A percentile compares a stretch with the other conserved stretches of the same genome.
Conservation (phyloP, 2,113 vertebrate genomes). For the Saguinus imperator region DNA sequence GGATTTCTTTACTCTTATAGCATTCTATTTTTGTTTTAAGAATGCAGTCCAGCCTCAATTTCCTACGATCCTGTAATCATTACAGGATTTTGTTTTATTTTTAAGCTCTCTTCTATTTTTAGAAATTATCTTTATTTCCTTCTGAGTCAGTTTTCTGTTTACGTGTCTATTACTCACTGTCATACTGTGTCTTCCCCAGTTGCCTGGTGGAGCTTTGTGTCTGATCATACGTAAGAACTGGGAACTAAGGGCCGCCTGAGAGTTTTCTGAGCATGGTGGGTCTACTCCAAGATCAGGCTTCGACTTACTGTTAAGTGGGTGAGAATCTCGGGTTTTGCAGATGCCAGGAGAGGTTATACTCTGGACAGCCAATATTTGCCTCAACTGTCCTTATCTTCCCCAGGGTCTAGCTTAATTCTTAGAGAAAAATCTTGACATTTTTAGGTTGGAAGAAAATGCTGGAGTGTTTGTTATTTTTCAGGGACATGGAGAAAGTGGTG, state of each 20-base stretch:
- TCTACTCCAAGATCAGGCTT: not conserved
- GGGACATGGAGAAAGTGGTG: not conserved
- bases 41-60: not conserved
- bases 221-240: not conserved
- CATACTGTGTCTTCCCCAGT: too few relatives aligned
- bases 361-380: not conserved
- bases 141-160: not conserved
- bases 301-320: fast-evolving
- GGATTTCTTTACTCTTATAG: not conserved
- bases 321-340: not conserved
- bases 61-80: not conserved
- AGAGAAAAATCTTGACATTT: not conserved
- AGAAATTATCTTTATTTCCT: not conserved
- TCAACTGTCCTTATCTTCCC: not conserved
- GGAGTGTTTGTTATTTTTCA: not conserved
- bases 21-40: not conserved
- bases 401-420: not conserved
- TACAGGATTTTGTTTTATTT: not conserved
- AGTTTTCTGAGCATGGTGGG: not conserved
- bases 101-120: not conserved
- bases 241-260: too few relatives aligned
- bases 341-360: not conserved
- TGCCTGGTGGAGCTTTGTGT: not conserved
- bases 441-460: not conserved
- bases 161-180: not conserved